Conservation (phyloP, 2,888 invertebrate genomes). For the Mactromeris polynyma region DNA sequence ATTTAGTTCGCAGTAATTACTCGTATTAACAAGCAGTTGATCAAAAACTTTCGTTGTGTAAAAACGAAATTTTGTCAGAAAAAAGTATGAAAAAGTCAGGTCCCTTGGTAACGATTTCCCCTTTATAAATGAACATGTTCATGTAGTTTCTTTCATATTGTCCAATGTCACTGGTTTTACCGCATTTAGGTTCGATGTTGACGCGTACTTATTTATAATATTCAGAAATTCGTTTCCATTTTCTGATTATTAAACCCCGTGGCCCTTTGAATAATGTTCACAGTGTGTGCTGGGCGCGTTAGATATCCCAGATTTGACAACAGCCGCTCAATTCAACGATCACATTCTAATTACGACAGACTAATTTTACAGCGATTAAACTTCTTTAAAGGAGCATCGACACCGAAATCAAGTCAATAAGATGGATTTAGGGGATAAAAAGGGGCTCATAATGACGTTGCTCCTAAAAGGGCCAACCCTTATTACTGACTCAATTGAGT, state of each 20-base stretch:
- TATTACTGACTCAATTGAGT: constrained; percentile 46
- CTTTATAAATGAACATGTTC: no score
- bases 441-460: constrained; percentile 64
- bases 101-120: no score
- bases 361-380: constrained; percentile 69
- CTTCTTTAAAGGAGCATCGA: constrained; percentile 68
- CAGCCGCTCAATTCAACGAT: constrained; percentile 15
- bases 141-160: no score
- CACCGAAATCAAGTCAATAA: constrained; percentile 68
- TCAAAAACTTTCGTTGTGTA: no score
- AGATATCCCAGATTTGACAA: constrained; percentile 4
- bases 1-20: no score
- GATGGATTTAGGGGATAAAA: constrained; percentile 70
- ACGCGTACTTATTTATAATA: neutral
- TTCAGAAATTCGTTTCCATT: neutral
- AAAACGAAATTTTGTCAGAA: no score
- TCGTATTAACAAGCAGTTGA: no score
- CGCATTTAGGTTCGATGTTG: no score
- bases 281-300: neutral
- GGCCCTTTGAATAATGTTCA: neutral
- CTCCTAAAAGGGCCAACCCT: constrained; percentile 59
- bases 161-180: no score
- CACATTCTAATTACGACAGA: constrained; percentile 52
- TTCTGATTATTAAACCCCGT: neutral
- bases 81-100: no score